Evolutionary conservation across 2,888 invertebrate species (phyloP), one percentile per base, ranked within the genome.

Genomic region (Eilema depressum): DNA sequence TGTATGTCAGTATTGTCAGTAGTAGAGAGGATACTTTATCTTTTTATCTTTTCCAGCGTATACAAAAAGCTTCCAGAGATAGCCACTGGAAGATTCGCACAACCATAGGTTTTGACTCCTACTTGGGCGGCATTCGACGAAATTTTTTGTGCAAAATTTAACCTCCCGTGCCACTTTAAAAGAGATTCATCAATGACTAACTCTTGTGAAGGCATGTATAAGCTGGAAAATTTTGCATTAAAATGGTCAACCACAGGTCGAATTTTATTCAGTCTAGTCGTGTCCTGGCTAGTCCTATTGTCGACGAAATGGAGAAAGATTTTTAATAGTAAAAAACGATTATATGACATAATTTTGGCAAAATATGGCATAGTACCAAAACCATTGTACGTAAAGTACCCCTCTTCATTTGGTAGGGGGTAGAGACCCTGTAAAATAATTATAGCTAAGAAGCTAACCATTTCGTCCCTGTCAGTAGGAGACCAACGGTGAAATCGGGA

Each of bases 141-240:
- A 68, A 78, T 80, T 53, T 77, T 79, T 59, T 83, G 81, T n/a
- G 76, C 73, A 17, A 83, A 81, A 17, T 64, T 71, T 12, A 83
- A 17, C 28, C 77, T n/a, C 1, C 80, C 80, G 12, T 78, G 74
- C 80, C 81, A 81, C 68, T 82, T 78, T 12, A 83, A 65, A 7
- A 83, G 83, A 0, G 78, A 80, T 60, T 85, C 83, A 64, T 83
- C 84, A 26, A 85, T 80, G 53, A 64, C 77, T 65, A 83, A 81
- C 37, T 83, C 74, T 71, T 82, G 82, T 2, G 59, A 25, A 25
- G 80, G 80, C 20, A 63, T 33, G 33, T 66, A 69, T 28, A 81
- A 61, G 3, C 33, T 67, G 2, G 75, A 33, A 75, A 74, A 84
- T 83, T 69, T 83, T 83, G 0, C 33, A 33, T 33, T 33, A 8